Conservation (phyloP, 2,888 invertebrate species). For the Cerceris ruficornis region DNA sequence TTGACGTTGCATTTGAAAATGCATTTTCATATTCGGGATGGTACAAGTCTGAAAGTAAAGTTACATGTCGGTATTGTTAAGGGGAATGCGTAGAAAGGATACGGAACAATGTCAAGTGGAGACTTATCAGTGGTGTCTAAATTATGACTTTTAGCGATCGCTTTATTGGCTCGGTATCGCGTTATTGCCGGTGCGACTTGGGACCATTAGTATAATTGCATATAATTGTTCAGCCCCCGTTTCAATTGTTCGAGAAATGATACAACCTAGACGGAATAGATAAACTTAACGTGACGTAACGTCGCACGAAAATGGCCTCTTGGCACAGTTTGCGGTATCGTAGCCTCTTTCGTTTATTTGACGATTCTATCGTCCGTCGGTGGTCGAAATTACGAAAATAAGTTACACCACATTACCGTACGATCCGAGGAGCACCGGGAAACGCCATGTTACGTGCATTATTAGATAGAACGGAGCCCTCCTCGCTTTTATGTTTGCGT, state of each 20-base stretch:
- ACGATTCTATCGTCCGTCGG: too few relatives aligned
- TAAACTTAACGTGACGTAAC: slow-evolving; percentile 23
- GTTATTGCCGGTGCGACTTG: slow-evolving; percentile 36
- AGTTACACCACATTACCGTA: too few relatives aligned
- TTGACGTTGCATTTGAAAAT: too few relatives aligned
- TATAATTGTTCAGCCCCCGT: slow-evolving; percentile 53
- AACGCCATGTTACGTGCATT: neutral
- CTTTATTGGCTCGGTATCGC: slow-evolving; percentile 44
- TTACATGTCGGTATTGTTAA: too few relatives aligned
- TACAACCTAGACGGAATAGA: slow-evolving; percentile 37
- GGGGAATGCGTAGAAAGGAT: neutral
- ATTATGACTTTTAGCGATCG: slow-evolving; percentile 31
- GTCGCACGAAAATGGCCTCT: slow-evolving; percentile 2
- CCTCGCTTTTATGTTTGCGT: slow-evolving; percentile 19
- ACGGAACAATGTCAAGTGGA: slow-evolving; percentile 31
- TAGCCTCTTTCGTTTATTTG: too few relatives aligned
- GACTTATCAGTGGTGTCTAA: slow-evolving; percentile 38
- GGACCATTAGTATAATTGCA: slow-evolving; percentile 48
- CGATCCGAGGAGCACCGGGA: neutral
- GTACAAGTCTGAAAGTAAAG: too few relatives aligned
- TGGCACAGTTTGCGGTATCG: too few relatives aligned
- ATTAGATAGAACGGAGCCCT: slow-evolving; percentile 10
- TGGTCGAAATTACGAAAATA: too few relatives aligned
- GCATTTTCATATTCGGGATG: too few relatives aligned
- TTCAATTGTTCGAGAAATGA: slow-evolving; percentile 47